Base-by-base conservation (phyloP, 2,113 vertebrate species). In the Puma concolor region DNA sequence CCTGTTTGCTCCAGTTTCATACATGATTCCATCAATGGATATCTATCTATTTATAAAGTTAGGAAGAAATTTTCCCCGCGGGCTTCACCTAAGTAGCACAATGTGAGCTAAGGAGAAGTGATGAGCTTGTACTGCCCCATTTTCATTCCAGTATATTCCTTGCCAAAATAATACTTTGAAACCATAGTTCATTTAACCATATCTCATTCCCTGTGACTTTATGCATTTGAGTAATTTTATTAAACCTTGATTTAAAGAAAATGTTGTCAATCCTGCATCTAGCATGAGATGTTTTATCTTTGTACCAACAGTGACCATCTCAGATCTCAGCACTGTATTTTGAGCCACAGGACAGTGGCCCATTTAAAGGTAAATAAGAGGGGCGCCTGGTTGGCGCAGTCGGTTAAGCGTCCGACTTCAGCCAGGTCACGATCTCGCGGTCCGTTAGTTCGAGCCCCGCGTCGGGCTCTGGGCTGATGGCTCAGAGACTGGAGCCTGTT, bases 161-260 rank as follows among this genome's bases (percentile, higher is more conserved):
- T 80, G 94, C 83, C 88, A 92, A 96, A 91, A 91, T 54, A 41
- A 41, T 69, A 95, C 94, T 95, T 80, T 88, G 36, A 89, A 96
- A 92, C 38, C 88, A 69, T 0, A 41, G 38, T 36, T 93, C 36
- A 88, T 88, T 87, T 76, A 91, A 41, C 50, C 79, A 19, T 38
- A 38, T 67, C 60, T 83, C 27, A 63, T n/a, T 87, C 63, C 29
- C 27, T 12, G 31, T 57, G 82, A 76, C 44, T 89, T 23, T 17
- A 67, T 36, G 11, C 44, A 88, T 41, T 57, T 71, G 90, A 83
- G 64, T 60, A 82, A 82, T 88, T 96, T 91, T 44, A 85, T 33
- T 29, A 71, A 88, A 92, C 2, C 29, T 66, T 54, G 2, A 36
- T 71, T 86, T 94, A 88, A 83, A 87, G 91, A 97, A 92, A 72